These are phyloP conservation scores for Criorhina ranunculi DNA, from an alignment of 2,888 invertebrate genomes.

Conservation along the genomic window DNA sequence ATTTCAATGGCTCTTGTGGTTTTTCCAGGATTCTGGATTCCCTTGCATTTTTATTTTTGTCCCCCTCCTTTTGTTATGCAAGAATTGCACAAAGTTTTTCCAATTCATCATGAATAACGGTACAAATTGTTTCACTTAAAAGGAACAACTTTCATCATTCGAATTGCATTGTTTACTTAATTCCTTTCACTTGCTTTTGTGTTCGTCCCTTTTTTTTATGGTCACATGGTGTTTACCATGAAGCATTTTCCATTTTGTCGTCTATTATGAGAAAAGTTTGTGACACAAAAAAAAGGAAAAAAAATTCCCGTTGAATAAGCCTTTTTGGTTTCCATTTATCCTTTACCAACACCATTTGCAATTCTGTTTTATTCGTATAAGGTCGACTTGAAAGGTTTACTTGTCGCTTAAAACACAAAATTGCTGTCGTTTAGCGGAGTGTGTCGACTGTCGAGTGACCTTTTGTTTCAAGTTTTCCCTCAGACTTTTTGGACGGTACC, in stretches of 20 bases:
- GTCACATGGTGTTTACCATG: conserved; percentile 60
- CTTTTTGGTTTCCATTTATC: conserved; percentile 50
- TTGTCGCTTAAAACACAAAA: conserved; percentile 52
- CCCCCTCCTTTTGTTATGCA: conserved; percentile 23
- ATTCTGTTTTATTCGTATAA: conserved; percentile 23
- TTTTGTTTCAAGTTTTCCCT: conserved; percentile 54
- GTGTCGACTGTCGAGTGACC: conserved; percentile 44
- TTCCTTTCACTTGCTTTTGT: conserved; percentile 35
- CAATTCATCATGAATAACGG: conserved; percentile 44
- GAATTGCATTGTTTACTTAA: conserved; percentile 68
- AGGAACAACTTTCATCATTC: conserved; percentile 60
- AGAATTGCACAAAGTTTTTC: conserved; percentile 47
- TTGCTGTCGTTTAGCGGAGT: conserved; percentile 58
- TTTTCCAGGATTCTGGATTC: too few species aligned
- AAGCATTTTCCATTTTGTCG: conserved; percentile 71
- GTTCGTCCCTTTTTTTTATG: conserved; percentile 40
- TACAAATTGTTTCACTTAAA: conserved; percentile 61
- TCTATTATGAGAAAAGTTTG: conserved; percentile 72
- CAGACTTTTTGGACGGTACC: neutral
- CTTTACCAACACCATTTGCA: conserved; percentile 36
- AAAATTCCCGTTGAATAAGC: conserved; percentile 60
- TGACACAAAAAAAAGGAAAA: conserved; percentile 26
- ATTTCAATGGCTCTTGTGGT: neutral
- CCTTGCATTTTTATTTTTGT: conserved; percentile 6
- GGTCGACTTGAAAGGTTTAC: conserved; percentile 51